Evolutionary conservation across 2,888 invertebrate genomes (phyloP), one percentile per base, ranked within the genome.

Genomic region (Epistrophella euchroma): DNA sequence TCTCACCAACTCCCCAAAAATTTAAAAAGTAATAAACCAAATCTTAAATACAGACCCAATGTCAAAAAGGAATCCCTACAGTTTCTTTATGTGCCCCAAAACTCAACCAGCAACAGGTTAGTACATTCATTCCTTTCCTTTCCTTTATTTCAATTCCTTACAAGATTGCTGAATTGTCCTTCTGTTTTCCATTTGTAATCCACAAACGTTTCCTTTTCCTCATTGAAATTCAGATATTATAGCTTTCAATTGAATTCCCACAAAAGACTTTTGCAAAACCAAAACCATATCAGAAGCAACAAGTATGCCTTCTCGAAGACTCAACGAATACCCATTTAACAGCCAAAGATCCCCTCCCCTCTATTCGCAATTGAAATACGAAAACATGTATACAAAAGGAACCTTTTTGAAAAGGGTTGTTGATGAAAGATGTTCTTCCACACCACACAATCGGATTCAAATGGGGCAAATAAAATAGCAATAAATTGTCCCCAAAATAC

Each of bases 361-460:
- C 28, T 6, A 28, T 1, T 32, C 28, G 7, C 64, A 35, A 71
- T 66, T 66, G 50, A 74, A 64, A 82, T 47, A 17, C 52, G 22
- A 52, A 22, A 76, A 58, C 25, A 75, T 28, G 6, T 28, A 28
- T 28, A 32, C 68, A 79, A 70, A 74, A 32, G 22, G 28, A 62
- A 71, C 43, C 32, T 60, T 73, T 78, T 25, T 15, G 40, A 80
- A 80, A 81, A 76, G 85, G 80, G 85, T 81, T 85, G 76, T 62
- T 80, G 32, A 32, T 32, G 56, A 45, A 73, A 80, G 81, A 55
- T 60, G 71, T 72, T 72, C 75, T 58, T 37, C 40, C 35, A 37
- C 64, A 79, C 81, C 81, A 73, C 73, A 77, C 76, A 86, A 81
- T 86, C 85, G 62, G 70, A 86, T 81, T 86, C 81, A 82, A 81